Conservation (phyloP, 2,113 vertebrate genomes). For the Donacobius atricapilla region DNA sequence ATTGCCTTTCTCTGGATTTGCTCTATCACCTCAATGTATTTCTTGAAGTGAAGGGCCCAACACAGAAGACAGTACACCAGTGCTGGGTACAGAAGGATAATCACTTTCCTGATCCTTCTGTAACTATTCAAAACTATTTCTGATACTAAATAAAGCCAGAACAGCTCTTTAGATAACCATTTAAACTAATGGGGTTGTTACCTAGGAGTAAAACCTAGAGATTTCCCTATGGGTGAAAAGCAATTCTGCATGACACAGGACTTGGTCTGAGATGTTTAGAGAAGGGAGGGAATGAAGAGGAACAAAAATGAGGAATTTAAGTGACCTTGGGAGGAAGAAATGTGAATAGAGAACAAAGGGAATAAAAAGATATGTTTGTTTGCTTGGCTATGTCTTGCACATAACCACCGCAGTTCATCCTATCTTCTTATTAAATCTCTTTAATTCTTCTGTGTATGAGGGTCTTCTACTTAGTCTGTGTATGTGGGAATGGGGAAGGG, state of each 20-base stretch:
- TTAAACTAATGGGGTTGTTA: background rate
- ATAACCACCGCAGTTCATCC: accelerated
- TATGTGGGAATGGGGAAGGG: background rate
- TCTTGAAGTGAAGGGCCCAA: background rate
- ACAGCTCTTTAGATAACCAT: background rate
- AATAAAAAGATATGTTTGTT: background rate
- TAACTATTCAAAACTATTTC: background rate
- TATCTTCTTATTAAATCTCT: background rate
- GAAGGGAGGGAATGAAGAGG: background rate
- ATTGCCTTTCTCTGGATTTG: background rate
- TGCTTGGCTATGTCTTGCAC: background rate
- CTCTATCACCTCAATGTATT: background rate
- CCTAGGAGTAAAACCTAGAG: background rate
- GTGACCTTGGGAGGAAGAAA: background rate
- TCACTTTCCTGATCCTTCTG: background rate
- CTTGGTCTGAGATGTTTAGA: background rate
- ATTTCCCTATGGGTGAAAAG: background rate
- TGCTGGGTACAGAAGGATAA: background rate
- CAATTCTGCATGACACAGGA: background rate
- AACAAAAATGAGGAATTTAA: background rate
- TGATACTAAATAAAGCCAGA: background rate
- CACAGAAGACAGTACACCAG: background rate
- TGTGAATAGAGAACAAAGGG: background rate
- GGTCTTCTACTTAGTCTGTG: accelerated
- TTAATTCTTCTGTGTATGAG: background rate